These are phyloP conservation scores for Loripinus fragilis DNA, from an alignment of 2,888 invertebrate species.

Conservation along the genomic window DNA sequence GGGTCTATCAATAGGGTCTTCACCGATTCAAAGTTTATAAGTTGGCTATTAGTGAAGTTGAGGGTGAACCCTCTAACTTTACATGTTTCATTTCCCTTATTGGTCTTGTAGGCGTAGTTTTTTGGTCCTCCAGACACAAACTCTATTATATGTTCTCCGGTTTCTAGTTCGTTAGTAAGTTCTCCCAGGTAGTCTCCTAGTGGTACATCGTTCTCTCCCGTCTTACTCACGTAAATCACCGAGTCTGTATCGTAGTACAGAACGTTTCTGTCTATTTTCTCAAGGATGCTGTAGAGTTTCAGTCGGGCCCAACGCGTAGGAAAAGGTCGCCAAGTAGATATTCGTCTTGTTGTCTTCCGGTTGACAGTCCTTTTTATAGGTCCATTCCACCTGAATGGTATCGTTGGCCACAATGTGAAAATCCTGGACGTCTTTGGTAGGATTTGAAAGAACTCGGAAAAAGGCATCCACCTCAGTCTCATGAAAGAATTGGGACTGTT, in stretches of 20 bases:
- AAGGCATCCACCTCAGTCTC: slow-evolving; percentile 30
- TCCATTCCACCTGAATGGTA: slow-evolving; percentile 45
- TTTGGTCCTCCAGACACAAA: slow-evolving; percentile 79
- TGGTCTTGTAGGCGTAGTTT: slow-evolving; percentile 74
- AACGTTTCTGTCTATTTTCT: slow-evolving; percentile 30
- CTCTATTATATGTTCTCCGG: slow-evolving; percentile 55
- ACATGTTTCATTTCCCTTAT: slow-evolving; percentile 48
- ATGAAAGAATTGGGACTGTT: slow-evolving; percentile 26
- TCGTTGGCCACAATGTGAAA: slow-evolving; percentile 34
- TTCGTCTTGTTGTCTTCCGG: slow-evolving; percentile 43
- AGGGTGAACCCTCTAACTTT: slow-evolving; percentile 71
- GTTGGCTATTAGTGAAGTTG: slow-evolving; percentile 49
- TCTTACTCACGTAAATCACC: slow-evolving; percentile 22
- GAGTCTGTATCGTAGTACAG: slow-evolving; percentile 46
- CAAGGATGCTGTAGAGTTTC: slow-evolving; percentile 46
- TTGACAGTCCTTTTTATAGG: slow-evolving; percentile 34
- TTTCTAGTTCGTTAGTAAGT: slow-evolving; percentile 78
- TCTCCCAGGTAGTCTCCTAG: slow-evolving; percentile 77
- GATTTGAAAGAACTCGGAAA: slow-evolving; percentile 35
- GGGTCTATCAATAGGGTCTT: slow-evolving; percentile 30
- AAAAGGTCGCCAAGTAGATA: slow-evolving; percentile 44
- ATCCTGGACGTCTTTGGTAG: slow-evolving; percentile 19
- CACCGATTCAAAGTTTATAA: slow-evolving; percentile 38
- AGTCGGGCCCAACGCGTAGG: slow-evolving; percentile 48
- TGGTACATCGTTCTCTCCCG: slow-evolving; percentile 52